Conservation (phyloP, 1,140 invertebrate genomes). For the Pogonomyrmex californicus region DNA sequence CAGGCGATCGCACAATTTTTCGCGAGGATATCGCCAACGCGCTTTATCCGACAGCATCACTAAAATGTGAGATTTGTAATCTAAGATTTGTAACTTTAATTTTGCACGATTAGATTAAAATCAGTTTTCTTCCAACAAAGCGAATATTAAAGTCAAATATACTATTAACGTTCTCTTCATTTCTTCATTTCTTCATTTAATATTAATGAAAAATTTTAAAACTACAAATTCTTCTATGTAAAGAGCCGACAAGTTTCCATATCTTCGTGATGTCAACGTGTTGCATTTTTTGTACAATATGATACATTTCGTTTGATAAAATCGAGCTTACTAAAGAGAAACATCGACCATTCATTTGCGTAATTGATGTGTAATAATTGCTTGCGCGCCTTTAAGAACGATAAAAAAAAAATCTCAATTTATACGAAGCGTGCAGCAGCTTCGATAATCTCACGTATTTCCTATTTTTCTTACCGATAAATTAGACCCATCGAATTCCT, state of each 20-base stretch:
- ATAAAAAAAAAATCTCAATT: constrained; percentile 24
- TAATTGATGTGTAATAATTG: constrained; percentile 48
- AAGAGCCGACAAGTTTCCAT: neutral
- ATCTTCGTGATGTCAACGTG: neutral
- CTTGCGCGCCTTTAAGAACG: constrained; percentile 25
- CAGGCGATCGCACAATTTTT: constrained; percentile 39
- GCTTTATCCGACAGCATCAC: neutral
- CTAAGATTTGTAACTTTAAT: neutral
- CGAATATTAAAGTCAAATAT: neutral
- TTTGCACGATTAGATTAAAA: neutral
- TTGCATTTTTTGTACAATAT: neutral
- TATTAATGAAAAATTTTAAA: neutral
- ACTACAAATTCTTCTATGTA: too few species aligned
- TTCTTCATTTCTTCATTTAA: neutral
- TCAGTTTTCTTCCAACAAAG: neutral
- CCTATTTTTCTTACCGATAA: constrained; percentile 64
- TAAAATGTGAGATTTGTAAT: neutral
- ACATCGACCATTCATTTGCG: neutral
- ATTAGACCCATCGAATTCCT: constrained; percentile 73
- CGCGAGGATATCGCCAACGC: neutral
- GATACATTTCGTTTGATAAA: neutral
- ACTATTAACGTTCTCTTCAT: neutral
- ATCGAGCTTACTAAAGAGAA: neutral
- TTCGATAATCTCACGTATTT: constrained; percentile 31
- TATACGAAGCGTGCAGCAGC: constrained; percentile 9